Percentiles rank a stretch among this genome's conserved stretches.
phyloP scores from a whole-genome alignment of 2,797 vertebrate species.

The Coregonus sp. region DNA sequence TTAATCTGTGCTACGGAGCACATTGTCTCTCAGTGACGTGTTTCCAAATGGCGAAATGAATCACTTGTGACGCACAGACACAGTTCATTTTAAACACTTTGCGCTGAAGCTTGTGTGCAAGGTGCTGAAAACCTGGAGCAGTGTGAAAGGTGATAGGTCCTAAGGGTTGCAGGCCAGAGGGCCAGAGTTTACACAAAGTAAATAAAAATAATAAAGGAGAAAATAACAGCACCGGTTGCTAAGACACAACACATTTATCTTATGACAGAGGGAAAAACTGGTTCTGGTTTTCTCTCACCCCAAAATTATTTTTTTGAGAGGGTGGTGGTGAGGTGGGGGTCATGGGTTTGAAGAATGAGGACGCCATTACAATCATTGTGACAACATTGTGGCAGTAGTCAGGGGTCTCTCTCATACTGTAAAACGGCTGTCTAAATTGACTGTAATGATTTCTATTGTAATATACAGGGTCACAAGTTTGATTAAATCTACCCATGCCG shows the following conservation, averaged over 20 bases:
- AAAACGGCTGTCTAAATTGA: background rate
- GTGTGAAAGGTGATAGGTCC: constrained; percentile 51
- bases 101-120: constrained; percentile 52
- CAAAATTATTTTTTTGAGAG: constrained; percentile 8
- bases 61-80: constrained; percentile 37
- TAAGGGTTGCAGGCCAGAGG: constrained; percentile 42
- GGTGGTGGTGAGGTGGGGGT: background rate
- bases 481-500: background rate
- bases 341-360: background rate
- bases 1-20: background rate
- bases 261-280: constrained; percentile 13
- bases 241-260: constrained; percentile 32
- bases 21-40: constrained; percentile 49
- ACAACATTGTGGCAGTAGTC: background rate
- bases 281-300: constrained; percentile 44
- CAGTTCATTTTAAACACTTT: constrained; percentile 51
- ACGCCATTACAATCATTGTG: background rate
- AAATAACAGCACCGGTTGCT: constrained; percentile 63
- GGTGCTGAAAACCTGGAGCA: constrained; percentile 65
- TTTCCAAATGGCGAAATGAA: constrained; percentile 60
- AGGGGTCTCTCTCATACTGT: background rate
- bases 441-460: too few species aligned
- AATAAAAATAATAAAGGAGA: constrained; percentile 26
- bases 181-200: constrained; percentile 33
- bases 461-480: background rate